Percentiles rank a stretch among this genome's conserved stretches.
phyloP scores from a whole-genome alignment of 2,797 vertebrate species.

The Brachymystax lenok region DNA sequence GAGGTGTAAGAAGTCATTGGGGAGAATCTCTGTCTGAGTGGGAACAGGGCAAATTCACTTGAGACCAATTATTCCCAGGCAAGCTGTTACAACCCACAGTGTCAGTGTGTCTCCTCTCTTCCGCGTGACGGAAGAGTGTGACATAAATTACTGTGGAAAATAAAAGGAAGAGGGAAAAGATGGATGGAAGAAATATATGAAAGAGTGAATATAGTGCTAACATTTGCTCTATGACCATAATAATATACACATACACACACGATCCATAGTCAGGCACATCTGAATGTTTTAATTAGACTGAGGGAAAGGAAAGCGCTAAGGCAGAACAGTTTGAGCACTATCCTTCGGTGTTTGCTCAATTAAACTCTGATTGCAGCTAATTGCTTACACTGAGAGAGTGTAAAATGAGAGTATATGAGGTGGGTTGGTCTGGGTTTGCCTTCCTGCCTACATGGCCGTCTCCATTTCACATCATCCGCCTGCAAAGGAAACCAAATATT shows the following conservation, averaged over 20 bases:
- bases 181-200: conserved; percentile 11
- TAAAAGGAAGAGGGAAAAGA: conserved; percentile 3
- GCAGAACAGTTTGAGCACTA: conserved; percentile 58
- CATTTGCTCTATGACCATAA: neutral
- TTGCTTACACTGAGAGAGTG: conserved; percentile 67
- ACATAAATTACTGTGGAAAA: neutral
- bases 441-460: conserved; percentile 40
- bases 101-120: neutral
- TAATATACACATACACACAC: neutral
- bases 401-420: conserved; percentile 61
- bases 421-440: conserved; percentile 37
- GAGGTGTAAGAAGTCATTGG: neutral
- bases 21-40: conserved; percentile 19
- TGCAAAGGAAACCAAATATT: conserved; percentile 70
- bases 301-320: conserved; percentile 54
- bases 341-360: conserved; percentile 74
- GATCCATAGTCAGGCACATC: conserved; percentile 52
- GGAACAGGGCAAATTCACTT: conserved; percentile 24
- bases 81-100: conserved; percentile 22
- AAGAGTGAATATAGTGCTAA: neutral
- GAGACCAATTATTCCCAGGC: conserved; percentile 47
- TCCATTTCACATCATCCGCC: conserved; percentile 42
- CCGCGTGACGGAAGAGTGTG: neutral
- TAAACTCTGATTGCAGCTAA: conserved; percentile 79
- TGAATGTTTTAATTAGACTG: conserved; percentile 71